Evolutionary conservation across 2,888 invertebrate genomes (phyloP).

Genomic region (Lasius fuliginosus): DNA sequence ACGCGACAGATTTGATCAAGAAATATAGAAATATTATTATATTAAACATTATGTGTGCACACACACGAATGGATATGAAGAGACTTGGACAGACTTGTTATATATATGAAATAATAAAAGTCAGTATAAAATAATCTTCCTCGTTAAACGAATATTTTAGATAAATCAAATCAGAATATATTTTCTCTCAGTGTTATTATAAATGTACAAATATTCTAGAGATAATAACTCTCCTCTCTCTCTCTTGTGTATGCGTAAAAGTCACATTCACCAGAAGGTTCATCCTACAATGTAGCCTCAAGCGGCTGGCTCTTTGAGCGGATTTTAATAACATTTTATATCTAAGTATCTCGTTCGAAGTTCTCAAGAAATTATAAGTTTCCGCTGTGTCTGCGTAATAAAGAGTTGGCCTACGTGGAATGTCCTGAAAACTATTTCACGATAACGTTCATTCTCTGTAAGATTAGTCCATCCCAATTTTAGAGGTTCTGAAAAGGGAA

Average conservation of each 20-base stretch:
- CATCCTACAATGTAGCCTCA: constrained; percentile 1
- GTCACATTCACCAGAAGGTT: constrained; percentile 23
- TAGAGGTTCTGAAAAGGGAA: not conserved
- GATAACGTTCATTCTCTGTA: not conserved
- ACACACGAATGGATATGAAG: not conserved
- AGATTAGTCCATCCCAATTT: constrained; percentile 21
- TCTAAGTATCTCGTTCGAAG: constrained; percentile 36
- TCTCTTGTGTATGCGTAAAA: not conserved
- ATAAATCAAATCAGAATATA: constrained; percentile 2
- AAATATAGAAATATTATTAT: not conserved
- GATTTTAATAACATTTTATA: constrained; percentile 30
- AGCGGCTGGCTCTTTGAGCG: constrained; percentile 1
- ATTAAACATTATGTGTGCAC: not conserved
- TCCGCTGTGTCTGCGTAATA: constrained; percentile 11
- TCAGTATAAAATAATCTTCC: not conserved
- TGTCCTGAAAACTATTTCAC: constrained; percentile 25
- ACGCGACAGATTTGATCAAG: not conserved
- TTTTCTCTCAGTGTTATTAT: not conserved
- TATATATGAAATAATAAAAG: not conserved
- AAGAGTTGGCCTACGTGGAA: constrained; percentile 18
- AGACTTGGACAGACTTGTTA: not conserved
- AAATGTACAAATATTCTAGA: not conserved
- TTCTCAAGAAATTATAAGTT: constrained; percentile 36
- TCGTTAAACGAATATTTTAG: not conserved
- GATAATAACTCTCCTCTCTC: not conserved